These are phyloP conservation scores for Aleiodes testaceus DNA, from an alignment of 2,888 invertebrate genomes.

Conservation along the genomic window DNA sequence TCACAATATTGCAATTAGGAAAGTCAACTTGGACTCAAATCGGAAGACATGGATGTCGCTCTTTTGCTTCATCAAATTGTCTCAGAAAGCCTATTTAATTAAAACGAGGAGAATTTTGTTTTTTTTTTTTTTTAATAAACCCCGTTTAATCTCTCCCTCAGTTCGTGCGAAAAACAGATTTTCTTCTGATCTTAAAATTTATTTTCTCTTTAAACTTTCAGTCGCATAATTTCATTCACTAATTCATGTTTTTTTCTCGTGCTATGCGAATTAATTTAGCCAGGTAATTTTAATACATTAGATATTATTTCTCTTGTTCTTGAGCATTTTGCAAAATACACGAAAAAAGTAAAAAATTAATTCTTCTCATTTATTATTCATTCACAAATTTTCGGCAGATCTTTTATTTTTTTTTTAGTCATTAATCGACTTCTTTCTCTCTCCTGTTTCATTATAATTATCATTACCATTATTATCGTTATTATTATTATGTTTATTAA, in stretches of 20 bases:
- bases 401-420: slow-evolving; percentile 17
- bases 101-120: too few relatives aligned
- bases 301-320: slow-evolving; percentile 58
- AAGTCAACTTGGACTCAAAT: slow-evolving; percentile 31
- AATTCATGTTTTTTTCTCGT: slow-evolving; percentile 39
- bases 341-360: slow-evolving; percentile 71
- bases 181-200: slow-evolving; percentile 47
- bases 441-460: not conserved
- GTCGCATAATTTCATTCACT: slow-evolving; percentile 35
- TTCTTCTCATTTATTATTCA: slow-evolving; percentile 54
- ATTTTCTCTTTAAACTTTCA: slow-evolving; percentile 18
- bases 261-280: slow-evolving; percentile 17
- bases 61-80: slow-evolving; percentile 30
- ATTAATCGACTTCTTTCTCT: slow-evolving; percentile 17
- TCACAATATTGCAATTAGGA: not conserved
- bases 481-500: too few relatives aligned
- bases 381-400: slow-evolving; percentile 3
- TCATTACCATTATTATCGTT: too few relatives aligned
- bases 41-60: slow-evolving; percentile 31
- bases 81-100: slow-evolving; percentile 21
- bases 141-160: too few relatives aligned
- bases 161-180: too few relatives aligned
- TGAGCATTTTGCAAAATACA: slow-evolving; percentile 71
- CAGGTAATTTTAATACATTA: slow-evolving; percentile 20
- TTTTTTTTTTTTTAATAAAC: too few relatives aligned